phyloP scores from a whole-genome alignment of 2,797 vertebrate genomes.

The Tarsius wallacei region DNA sequence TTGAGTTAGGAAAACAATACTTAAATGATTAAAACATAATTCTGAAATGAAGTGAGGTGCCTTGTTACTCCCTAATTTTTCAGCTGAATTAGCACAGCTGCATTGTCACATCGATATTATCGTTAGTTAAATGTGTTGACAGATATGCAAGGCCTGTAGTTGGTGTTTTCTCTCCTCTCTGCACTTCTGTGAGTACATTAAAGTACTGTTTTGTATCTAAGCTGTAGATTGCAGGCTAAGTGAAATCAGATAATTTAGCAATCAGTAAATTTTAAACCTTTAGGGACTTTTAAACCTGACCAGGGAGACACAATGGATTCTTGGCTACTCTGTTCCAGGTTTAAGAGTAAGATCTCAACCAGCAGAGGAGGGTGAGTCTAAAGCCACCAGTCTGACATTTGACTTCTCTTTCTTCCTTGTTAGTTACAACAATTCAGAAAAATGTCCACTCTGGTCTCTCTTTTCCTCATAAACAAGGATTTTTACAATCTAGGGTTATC shows the following conservation, averaged over 20 bases:
- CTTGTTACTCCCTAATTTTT: not conserved
- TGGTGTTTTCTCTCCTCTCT: slow-evolving; percentile 41
- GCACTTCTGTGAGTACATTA: not conserved
- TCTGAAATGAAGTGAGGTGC: slow-evolving; percentile 38
- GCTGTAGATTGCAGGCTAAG: not conserved
- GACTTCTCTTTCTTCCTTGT: not conserved
- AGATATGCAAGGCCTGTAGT: not conserved
- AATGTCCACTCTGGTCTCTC: not conserved
- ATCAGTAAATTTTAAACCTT: not conserved
- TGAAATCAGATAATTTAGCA: slow-evolving; percentile 35
- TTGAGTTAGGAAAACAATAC: slow-evolving; percentile 15
- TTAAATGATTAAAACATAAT: slow-evolving; percentile 32
- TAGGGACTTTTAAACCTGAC: not conserved
- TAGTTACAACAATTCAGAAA: not conserved
- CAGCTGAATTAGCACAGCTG: slow-evolving; percentile 23
- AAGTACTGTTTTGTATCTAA: not conserved
- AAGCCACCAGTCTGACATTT: not conserved
- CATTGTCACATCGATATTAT: not conserved
- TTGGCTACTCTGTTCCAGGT: not conserved
- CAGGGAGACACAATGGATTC: not conserved
- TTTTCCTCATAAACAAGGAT: not conserved
- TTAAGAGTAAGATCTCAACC: not conserved
- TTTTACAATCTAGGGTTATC: slow-evolving; percentile 25
- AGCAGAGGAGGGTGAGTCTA: not conserved
- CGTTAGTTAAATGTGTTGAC: not conserved